phyloP scores from a whole-genome alignment of 2,113 vertebrate species.

The Syrrhaptes paradoxus region DNA sequence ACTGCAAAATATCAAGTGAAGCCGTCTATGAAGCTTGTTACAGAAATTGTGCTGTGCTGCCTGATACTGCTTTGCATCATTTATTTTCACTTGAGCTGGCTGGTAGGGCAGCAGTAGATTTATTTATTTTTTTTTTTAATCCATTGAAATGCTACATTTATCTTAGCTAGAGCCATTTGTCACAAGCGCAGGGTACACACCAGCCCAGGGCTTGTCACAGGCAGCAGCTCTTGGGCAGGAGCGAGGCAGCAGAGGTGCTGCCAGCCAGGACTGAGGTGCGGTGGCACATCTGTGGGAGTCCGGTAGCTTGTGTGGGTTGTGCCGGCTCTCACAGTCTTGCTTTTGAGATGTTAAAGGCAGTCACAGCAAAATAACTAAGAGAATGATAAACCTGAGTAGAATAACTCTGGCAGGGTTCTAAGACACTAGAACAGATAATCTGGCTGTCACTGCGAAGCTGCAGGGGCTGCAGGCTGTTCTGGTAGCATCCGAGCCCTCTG shows the following conservation, averaged over 20 bases:
- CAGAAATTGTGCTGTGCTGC: neutral
- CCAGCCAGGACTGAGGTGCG: neutral
- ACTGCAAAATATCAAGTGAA: neutral
- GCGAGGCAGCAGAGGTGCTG: neutral
- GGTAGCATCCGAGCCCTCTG: neutral
- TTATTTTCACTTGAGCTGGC: neutral
- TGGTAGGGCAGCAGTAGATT: neutral
- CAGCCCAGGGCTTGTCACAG: no score
- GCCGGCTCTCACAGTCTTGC: neutral
- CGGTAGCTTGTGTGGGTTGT: neutral
- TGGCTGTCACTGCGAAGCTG: neutral
- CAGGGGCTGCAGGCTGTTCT: neutral
- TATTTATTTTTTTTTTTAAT: neutral
- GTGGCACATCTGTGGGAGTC: accelerated
- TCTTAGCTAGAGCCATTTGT: neutral
- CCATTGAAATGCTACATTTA: neutral
- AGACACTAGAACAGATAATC: neutral
- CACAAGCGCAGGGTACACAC: neutral
- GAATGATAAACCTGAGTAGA: neutral
- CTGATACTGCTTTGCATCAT: neutral
- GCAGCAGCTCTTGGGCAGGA: neutral
- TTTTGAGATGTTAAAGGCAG: neutral
- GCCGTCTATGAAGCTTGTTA: neutral
- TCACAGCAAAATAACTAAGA: neutral
- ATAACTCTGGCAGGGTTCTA: neutral